phyloP scores from a whole-genome alignment of 2,797 vertebrate species.

The Cetoscarus ocellatus region DNA sequence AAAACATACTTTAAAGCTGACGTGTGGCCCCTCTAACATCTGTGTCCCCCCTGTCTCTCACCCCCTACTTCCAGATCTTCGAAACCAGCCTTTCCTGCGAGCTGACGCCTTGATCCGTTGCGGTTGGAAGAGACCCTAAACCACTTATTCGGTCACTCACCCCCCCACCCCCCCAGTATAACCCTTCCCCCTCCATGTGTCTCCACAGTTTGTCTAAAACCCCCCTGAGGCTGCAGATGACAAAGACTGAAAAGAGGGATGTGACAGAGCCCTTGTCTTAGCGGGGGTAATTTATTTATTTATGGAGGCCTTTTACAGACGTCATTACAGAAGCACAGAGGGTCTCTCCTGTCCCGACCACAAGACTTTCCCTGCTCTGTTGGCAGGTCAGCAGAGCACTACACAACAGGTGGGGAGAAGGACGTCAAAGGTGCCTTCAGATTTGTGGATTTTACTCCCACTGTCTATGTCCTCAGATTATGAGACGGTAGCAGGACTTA shows the following conservation, averaged over 20 bases:
- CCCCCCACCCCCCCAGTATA: constrained; percentile 51
- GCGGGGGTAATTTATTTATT: constrained; percentile 86
- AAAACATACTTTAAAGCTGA: constrained; percentile 42
- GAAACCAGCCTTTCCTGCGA: constrained; percentile 91
- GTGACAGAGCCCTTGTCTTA: constrained; percentile 76
- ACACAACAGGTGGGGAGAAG: constrained; percentile 46
- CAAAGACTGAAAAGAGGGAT: constrained; percentile 74
- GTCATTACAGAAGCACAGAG: constrained; percentile 69
- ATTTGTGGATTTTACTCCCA: constrained; percentile 53
- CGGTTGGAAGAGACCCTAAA: constrained; percentile 89
- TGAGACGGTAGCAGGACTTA: constrained; percentile 60
- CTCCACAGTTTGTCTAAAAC: constrained; percentile 58
- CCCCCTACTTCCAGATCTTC: constrained; percentile 87
- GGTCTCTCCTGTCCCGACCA: constrained; percentile 37
- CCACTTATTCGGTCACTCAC: constrained; percentile 77
- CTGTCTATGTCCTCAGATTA: constrained; percentile 62
- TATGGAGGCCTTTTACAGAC: constrained; percentile 78
- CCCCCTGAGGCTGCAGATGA: constrained; percentile 76
- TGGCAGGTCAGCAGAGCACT: constrained; percentile 11
- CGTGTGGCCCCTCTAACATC: constrained; percentile 73
- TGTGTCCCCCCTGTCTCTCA: constrained; percentile 70
- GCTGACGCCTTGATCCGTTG: constrained; percentile 89
- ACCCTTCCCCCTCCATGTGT: constrained; percentile 54
- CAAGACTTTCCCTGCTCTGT: constrained; percentile 46
- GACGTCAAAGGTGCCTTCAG: constrained; percentile 54